Percentiles rank a stretch among this genome's conserved stretches.
phyloP scores from a whole-genome alignment of 1,140 invertebrate species.

The Ptiloglossa arizonensis region DNA sequence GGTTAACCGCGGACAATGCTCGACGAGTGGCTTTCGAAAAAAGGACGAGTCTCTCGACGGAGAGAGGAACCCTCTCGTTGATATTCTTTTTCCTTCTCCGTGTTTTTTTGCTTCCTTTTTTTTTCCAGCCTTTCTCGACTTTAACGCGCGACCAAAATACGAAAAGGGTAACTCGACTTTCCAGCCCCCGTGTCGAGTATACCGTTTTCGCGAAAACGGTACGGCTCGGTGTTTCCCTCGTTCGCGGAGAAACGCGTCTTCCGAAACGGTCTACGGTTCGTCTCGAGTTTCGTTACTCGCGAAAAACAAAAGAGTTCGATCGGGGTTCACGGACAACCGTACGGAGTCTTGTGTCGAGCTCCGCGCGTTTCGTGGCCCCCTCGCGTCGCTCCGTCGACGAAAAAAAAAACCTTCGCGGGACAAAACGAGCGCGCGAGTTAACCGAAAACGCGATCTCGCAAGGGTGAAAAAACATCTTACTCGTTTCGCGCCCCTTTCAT shows the following conservation, averaged over 20 bases:
- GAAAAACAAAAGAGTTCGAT: no score
- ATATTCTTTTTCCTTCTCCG: conserved; percentile 37
- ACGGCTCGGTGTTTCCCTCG: background rate
- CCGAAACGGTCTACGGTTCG: conserved; percentile 7
- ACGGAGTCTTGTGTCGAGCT: no score
- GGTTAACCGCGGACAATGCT: conserved; percentile 74
- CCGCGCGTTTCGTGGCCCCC: conserved; percentile 51
- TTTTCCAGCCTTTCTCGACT: conserved; percentile 15
- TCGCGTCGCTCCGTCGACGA: background rate
- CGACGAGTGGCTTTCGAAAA: conserved; percentile 30
- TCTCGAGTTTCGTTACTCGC: no score
- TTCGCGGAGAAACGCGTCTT: conserved; percentile 15
- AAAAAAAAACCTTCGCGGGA: conserved; percentile 45
- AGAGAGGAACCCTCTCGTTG: conserved; percentile 41
- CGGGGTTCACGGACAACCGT: no score
- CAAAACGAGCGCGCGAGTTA: conserved; percentile 42
- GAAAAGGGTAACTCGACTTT: conserved; percentile 62
- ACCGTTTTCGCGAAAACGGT: conserved; percentile 47
- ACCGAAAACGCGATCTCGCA: conserved; percentile 35
- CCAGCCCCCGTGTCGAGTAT: conserved; percentile 22
- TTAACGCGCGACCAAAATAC: conserved; percentile 34
- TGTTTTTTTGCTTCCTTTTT: no score
- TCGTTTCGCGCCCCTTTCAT: conserved; percentile 46
- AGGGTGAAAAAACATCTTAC: conserved; percentile 52
- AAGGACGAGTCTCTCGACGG: conserved; percentile 44